These are phyloP conservation scores for Bubo scandiacus DNA, from an alignment of 2,113 vertebrate genomes.

Conservation along the genomic window DNA sequence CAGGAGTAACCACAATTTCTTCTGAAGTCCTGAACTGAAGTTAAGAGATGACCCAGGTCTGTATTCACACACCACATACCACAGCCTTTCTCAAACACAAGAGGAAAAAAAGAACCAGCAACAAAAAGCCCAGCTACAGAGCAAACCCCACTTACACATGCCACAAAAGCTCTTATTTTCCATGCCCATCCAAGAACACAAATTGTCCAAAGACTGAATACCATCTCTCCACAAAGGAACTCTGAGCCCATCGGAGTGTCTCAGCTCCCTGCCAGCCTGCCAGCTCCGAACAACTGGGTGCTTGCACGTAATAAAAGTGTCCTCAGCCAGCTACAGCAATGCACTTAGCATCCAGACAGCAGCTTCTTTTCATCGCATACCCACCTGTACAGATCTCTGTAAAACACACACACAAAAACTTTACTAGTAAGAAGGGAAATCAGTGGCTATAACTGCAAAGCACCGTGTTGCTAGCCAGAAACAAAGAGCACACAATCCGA, in stretches of 20 bases:
- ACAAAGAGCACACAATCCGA: background rate
- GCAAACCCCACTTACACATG: background rate
- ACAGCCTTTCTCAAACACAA: background rate
- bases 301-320: background rate
- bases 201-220: background rate
- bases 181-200: background rate
- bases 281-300: background rate
- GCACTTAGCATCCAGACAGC: background rate
- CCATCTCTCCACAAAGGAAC: background rate
- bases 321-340: background rate
- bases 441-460: background rate
- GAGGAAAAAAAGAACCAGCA: background rate
- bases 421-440: background rate
- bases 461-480: background rate
- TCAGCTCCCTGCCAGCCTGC: background rate
- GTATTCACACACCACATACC: background rate
- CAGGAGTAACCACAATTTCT: background rate
- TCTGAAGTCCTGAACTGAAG: slow-evolving; percentile 3
- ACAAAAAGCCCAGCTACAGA: background rate
- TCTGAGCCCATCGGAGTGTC: background rate
- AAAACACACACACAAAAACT: background rate
- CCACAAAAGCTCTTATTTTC: slow-evolving; percentile 9
- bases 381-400: background rate
- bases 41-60: background rate
- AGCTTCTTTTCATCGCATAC: background rate